Evolutionary conservation across 2,888 invertebrate genomes (phyloP).

Genomic region (Microctonus hyperodae): DNA sequence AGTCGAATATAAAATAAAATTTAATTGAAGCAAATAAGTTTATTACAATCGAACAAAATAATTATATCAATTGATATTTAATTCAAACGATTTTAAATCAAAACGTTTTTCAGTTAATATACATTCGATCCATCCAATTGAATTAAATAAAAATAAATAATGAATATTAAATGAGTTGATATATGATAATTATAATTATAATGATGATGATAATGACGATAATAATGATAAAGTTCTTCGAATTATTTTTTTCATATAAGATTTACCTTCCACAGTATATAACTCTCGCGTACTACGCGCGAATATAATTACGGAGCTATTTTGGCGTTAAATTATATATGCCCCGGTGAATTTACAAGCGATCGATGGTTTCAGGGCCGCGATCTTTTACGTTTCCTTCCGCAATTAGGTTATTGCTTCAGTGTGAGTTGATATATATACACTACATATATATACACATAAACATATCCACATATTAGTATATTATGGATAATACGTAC

Average conservation of each 20-base stretch:
- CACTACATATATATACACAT: slow-evolving; percentile 14
- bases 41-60: too few species aligned
- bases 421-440: slow-evolving; percentile 24
- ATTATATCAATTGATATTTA: too few species aligned
- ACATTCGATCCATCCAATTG: too few species aligned
- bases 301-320: slow-evolving; percentile 25
- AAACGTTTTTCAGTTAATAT: too few species aligned
- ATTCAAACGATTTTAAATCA: too few species aligned
- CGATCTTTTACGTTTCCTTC: slow-evolving; percentile 33
- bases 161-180: neutral
- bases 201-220: neutral
- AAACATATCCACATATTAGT: too few species aligned
- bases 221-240: neutral
- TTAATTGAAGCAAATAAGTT: too few species aligned
- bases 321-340: slow-evolving; percentile 36
- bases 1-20: too few species aligned
- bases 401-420: slow-evolving; percentile 34
- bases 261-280: slow-evolving; percentile 24
- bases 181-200: neutral
- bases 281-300: slow-evolving; percentile 29
- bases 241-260: neutral
- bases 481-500: neutral
- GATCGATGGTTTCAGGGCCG: slow-evolving; percentile 31
- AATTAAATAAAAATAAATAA: neutral
- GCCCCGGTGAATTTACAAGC: slow-evolving; percentile 39